phyloP scores from a whole-genome alignment of 23 tunicate genomes.

The Trididemnum miniatum region DNA sequence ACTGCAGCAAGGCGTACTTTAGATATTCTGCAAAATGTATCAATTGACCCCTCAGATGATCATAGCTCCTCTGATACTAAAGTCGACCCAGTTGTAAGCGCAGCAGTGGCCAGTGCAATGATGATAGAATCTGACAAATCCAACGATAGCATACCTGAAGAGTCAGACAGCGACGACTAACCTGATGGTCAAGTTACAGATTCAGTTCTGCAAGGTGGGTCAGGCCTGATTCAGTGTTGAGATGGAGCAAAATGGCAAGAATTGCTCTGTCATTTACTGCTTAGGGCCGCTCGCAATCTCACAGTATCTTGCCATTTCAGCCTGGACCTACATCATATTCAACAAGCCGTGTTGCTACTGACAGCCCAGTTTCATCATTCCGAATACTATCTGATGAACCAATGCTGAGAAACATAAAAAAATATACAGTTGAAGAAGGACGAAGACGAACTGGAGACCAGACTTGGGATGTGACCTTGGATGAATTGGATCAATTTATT shows the following conservation, averaged over 20 bases:
- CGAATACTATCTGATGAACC: too few relatives aligned
- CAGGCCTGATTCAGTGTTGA: constrained; percentile 27
- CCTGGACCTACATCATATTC: constrained; percentile 24
- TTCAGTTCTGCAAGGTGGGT: constrained; percentile 7
- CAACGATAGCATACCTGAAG: too few relatives aligned
- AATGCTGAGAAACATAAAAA: too few relatives aligned
- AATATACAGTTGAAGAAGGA: too few relatives aligned
- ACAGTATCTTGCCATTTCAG: constrained; percentile 29
- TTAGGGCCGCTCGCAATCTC: constrained; percentile 36
- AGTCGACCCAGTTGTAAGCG: too few relatives aligned
- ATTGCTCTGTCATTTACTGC: constrained; percentile 28
- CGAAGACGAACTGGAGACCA: too few relatives aligned
- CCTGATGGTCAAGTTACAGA: constrained; percentile 28
- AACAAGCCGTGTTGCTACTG: too few relatives aligned
- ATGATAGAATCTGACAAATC: constrained; percentile 9
- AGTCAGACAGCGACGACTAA: constrained; percentile 13
- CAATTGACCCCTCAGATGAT: constrained; percentile 19
- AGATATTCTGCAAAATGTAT: too few relatives aligned
- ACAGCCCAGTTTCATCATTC: too few relatives aligned
- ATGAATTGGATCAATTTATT: constrained; percentile 31
- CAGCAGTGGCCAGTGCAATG: too few relatives aligned
- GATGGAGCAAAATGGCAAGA: constrained; percentile 25
- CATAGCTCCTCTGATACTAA: constrained; percentile 1
- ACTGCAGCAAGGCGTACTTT: constrained; percentile 7
- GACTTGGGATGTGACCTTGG: constrained; percentile 24